Evolutionary conservation across 2,797 vertebrate genomes (phyloP).

Genomic region (Acanthiza pusilla): DNA sequence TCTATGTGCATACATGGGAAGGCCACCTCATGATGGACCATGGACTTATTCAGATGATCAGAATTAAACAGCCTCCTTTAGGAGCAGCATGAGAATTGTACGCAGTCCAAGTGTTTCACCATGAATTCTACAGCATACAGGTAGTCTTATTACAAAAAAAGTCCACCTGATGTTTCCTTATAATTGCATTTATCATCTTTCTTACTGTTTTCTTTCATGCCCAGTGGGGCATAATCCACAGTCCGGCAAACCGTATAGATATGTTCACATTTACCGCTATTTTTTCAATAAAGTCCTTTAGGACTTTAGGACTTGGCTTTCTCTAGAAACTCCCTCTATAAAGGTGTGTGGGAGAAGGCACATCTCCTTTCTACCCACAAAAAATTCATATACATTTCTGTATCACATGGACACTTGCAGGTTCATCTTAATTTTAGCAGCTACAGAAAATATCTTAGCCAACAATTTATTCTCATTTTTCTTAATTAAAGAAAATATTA

Average conservation of each 20-base stretch:
- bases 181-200: not conserved
- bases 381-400: not conserved
- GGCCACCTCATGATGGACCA: not conserved
- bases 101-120: not conserved
- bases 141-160: not conserved
- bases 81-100: not conserved
- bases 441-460: not conserved
- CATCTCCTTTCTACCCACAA: not conserved
- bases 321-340: not conserved
- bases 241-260: not conserved
- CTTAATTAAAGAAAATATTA: not conserved
- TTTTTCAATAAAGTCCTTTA: not conserved
- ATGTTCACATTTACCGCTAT: not conserved
- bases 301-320: not conserved
- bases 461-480: not conserved
- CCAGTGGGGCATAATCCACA: not conserved
- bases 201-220: not conserved
- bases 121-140: not conserved
- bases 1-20: not conserved
- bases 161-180: not conserved
- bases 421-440: not conserved
- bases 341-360: rapidly evolving
- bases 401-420: not conserved
- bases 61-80: conserved; percentile 6
- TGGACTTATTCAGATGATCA: not conserved